phyloP scores from a whole-genome alignment of 2,113 vertebrate species.

The Sakesphorus luctuosus region DNA sequence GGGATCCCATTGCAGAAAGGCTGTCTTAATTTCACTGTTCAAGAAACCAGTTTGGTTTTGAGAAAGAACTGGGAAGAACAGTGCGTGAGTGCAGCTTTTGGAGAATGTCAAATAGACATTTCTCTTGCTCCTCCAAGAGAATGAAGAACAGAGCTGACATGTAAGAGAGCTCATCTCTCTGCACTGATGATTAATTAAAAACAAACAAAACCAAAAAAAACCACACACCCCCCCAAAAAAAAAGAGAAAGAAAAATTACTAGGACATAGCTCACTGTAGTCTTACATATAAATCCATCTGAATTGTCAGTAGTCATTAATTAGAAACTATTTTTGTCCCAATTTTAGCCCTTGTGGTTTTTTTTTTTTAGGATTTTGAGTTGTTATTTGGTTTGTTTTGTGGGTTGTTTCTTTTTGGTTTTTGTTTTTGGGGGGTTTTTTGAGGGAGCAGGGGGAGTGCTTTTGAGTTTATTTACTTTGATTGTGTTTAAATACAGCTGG shows the following conservation, averaged over 20 bases:
- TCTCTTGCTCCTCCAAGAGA: not conserved
- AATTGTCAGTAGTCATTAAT: not conserved
- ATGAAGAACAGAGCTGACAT: not conserved
- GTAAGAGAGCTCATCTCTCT: not conserved
- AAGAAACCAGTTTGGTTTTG: not conserved
- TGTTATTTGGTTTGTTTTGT: not conserved
- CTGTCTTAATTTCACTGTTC: not conserved
- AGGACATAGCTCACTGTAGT: not conserved
- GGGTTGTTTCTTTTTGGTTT: not conserved
- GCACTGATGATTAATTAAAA: not conserved
- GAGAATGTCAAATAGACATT: not conserved
- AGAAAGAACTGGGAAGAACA: not conserved
- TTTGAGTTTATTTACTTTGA: not conserved
- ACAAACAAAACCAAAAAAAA: too few relatives aligned
- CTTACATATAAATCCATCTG: not conserved
- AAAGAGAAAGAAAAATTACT: not conserved
- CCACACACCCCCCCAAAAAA: not conserved
- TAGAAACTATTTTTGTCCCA: not conserved
- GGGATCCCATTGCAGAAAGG: not conserved
- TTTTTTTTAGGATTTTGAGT: not conserved
- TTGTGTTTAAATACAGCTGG: not conserved
- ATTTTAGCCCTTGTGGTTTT: not conserved
- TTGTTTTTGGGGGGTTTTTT: not conserved
- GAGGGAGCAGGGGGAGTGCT: rapidly evolving
- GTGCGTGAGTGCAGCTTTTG: not conserved